Evolutionary conservation across 2,888 invertebrate genomes (phyloP).

Genomic region (Phortica okadai): DNA sequence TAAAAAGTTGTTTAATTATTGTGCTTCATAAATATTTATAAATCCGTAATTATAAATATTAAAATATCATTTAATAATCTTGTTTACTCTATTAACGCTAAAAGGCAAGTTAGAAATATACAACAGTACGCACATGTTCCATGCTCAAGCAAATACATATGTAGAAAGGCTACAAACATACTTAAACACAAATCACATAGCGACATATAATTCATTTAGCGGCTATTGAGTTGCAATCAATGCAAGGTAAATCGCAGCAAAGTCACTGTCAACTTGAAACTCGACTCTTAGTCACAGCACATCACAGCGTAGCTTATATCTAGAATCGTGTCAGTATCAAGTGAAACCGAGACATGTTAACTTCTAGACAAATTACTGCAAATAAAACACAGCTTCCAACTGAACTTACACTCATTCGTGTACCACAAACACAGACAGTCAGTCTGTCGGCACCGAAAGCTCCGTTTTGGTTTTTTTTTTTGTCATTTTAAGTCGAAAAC

Average conservation of each 20-base stretch:
- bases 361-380: constrained; percentile 37
- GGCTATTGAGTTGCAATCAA: neutral
- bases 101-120: no score
- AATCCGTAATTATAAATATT: no score
- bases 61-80: no score
- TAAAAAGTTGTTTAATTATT: no score
- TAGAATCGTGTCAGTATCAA: neutral
- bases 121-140: no score
- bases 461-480: no score
- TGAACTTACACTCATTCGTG: constrained; percentile 54
- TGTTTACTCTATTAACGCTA: no score
- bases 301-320: neutral
- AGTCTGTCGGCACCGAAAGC: neutral
- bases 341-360: neutral
- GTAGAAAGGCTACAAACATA: neutral
- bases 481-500: neutral
- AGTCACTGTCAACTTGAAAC: neutral
- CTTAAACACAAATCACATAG: neutral
- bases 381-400: constrained; percentile 53
- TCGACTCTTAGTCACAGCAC: constrained; percentile 2
- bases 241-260: constrained; percentile 20
- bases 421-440: constrained; percentile 44
- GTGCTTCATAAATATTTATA: no score
- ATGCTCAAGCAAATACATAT: neutral
- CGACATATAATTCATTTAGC: neutral